A percentile compares a stretch with the other conserved stretches of the same genome.
phyloP scores from a whole-genome alignment of 2,113 vertebrate genomes.

The Takifugu flavidus region DNA sequence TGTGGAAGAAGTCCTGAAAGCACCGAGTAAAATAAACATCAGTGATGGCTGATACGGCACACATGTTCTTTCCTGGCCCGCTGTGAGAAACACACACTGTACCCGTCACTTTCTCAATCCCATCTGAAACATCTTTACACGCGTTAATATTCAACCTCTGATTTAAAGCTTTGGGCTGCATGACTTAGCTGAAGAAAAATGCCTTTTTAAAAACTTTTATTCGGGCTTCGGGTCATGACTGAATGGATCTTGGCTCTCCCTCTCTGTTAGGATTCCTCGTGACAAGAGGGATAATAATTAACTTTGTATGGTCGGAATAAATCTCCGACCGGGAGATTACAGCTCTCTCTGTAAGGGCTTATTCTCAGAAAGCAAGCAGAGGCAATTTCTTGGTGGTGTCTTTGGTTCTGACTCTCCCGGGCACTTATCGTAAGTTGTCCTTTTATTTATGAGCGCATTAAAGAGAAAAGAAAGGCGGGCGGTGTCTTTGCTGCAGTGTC shows the following conservation, averaged over 20 bases:
- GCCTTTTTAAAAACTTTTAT: constrained; percentile 16
- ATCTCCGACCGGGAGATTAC: constrained; percentile 15
- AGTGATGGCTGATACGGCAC: background rate
- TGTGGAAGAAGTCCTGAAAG: background rate
- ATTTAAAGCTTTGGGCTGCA: constrained; percentile 1
- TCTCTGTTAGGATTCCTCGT: constrained; percentile 28
- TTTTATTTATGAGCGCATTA: no score
- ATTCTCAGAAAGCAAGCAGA: constrained; percentile 5
- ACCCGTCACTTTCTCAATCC: background rate
- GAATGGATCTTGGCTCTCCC: constrained; percentile 14
- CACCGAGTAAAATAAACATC: background rate
- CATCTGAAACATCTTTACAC: constrained; percentile 1
- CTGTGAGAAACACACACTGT: background rate
- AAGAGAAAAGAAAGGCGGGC: no score
- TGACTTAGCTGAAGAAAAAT: constrained; percentile 15
- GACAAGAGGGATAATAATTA: constrained; percentile 18
- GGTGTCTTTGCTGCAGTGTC: constrained; percentile 11
- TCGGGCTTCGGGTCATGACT: constrained; percentile 7
- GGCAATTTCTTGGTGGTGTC: constrained; percentile 8
- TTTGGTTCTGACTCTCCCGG: no score
- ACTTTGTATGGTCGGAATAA: constrained; percentile 3
- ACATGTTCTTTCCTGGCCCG: background rate
- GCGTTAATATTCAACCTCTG: constrained; percentile 7
- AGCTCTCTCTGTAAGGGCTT: constrained; percentile 7
- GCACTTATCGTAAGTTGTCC: no score